Evolutionary conservation across 2,797 vertebrate genomes (phyloP), one percentile per base, ranked within the genome.

Genomic region (Mus minutoides): DNA sequence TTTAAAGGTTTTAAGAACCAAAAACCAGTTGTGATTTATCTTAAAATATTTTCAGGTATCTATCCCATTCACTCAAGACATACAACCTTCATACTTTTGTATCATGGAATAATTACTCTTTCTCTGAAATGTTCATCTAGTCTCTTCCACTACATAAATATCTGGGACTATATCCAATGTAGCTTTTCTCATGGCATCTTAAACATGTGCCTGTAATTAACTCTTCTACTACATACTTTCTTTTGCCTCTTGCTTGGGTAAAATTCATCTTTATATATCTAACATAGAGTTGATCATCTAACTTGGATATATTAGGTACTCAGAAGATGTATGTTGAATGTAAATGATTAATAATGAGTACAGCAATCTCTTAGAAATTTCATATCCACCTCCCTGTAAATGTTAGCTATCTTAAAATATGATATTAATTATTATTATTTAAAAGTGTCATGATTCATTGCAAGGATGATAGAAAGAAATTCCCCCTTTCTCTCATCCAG

Each of bases 291-390:
- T 62, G 43, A 80, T 16, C 60, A 19, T 77, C 37, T 90, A 34
- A 71, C 49, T 67, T 52, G 34, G 7, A 14, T 13, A 49, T 73
- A 22, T 19, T 77, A 90, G 22, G 75, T 91, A 54, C 3, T 43
- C 4, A 90, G 49, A 22, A 67, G 89, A 37, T 22, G 31, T 26
- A 90, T 34, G n/a, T 75, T 86, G 37, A 84, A 52, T 79, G 26
- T 71, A 90, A 93, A 92, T 94, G 86, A 73, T 93, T 93, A 60
- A 91, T 62, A 24, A n/a, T 52, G 22, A 91, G 34, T 79, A 22
- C 12, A 67, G 83, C 26, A 34, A 69, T 52, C 31, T 78, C 17
- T 88, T 14, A 85, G 64, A 84, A 37, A 54, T 89, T 77, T 93
- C 37, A 80, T n/a, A 16, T 94, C 52, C 46, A 85, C 75, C 34